These are phyloP conservation scores for Acrocephalus arundinaceus DNA, from an alignment of 2,113 vertebrate species.

Conservation along the genomic window DNA sequence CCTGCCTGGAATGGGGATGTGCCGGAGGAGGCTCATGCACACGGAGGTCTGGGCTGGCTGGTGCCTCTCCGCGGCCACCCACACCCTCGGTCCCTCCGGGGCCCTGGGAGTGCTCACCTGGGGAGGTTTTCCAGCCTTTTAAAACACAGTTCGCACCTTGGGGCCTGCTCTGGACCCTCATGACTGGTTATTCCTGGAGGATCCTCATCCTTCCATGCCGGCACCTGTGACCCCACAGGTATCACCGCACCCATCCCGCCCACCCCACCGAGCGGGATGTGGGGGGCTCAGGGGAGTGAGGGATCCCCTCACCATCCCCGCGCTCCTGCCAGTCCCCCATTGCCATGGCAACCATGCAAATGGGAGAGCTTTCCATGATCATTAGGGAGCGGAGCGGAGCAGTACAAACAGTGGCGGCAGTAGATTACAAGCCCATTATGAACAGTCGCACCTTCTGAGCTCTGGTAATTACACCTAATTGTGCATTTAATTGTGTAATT, in stretches of 20 bases:
- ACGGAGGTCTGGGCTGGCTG: accelerated
- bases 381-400: slow-evolving; percentile 69
- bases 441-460: slow-evolving; percentile 75
- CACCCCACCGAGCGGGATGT: accelerated
- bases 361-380: slow-evolving; percentile 76
- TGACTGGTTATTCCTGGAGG: accelerated
- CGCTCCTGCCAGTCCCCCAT: slow-evolving; percentile 58
- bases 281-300: background rate
- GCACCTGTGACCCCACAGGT: background rate
- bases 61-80: background rate
- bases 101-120: accelerated
- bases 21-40: background rate
- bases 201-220: accelerated
- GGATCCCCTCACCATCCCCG: background rate
- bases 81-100: accelerated
- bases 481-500: slow-evolving; percentile 85
- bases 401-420: slow-evolving; percentile 79
- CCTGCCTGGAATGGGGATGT: background rate
- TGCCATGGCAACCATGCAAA: slow-evolving; percentile 78
- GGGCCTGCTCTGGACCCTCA: accelerated
- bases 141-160: accelerated
- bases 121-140: background rate
- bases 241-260: accelerated
- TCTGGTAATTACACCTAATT: slow-evolving; percentile 82
- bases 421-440: slow-evolving; percentile 80